Conservation (phyloP, 1,140 invertebrate genomes). For the Lepidurus arcticus region DNA sequence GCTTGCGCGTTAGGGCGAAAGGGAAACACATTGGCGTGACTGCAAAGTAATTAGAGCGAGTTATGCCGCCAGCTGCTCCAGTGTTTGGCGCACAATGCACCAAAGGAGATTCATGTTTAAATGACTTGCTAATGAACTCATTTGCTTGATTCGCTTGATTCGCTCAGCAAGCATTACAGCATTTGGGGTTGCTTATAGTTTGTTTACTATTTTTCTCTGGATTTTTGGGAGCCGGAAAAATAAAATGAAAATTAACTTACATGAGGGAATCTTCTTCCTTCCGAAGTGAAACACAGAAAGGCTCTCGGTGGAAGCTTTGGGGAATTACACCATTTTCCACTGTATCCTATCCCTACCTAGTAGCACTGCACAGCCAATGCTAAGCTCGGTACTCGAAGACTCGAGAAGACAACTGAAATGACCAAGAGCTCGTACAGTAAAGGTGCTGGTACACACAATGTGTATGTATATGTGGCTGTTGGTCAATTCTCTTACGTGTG, state of each 20-base stretch:
- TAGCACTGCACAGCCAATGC: no score
- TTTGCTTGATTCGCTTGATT: no score
- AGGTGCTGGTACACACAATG: neutral
- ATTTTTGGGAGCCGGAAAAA: no score
- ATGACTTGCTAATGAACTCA: no score
- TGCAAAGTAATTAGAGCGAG: neutral
- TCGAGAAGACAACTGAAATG: neutral
- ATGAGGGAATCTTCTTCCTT: no score
- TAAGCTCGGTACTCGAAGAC: no score
- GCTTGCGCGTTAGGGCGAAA: neutral
- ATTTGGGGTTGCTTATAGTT: no score
- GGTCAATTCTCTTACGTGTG: neutral
- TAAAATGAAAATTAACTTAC: no score
- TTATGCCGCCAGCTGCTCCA: neutral
- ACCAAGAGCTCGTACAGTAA: neutral
- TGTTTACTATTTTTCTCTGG: no score
- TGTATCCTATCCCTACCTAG: neutral
- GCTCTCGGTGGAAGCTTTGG: neutral
- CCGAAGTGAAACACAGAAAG: neutral
- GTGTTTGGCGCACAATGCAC: neutral
- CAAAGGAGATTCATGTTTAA: neutral
- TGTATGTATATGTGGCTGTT: neutral
- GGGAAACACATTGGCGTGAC: conserved; percentile 14
- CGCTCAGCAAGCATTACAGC: no score
- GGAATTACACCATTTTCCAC: conserved; percentile 4